phyloP scores from a whole-genome alignment of 2,888 invertebrate genomes.

The Phragmatobia fuliginosa region DNA sequence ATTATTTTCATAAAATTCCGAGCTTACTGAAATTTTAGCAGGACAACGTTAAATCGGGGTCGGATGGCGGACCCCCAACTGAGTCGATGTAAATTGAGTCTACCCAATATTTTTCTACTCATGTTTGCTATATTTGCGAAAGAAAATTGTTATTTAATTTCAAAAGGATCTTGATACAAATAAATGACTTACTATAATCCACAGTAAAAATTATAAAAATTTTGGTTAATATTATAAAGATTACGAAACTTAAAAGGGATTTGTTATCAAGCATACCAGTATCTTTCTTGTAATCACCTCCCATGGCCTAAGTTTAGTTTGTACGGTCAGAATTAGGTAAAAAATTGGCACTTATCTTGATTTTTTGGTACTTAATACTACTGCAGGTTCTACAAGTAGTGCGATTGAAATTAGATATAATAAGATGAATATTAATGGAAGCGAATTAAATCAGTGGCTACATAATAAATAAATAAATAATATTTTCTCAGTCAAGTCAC shows the following conservation, averaged over 20 bases:
- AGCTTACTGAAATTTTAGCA: not conserved
- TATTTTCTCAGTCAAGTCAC: no score
- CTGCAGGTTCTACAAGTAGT: no score
- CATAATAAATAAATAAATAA: no score
- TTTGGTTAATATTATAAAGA: not conserved
- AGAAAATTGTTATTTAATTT: not conserved
- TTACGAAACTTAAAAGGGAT: not conserved
- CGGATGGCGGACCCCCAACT: no score
- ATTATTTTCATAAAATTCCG: not conserved
- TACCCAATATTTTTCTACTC: not conserved
- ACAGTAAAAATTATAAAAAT: not conserved
- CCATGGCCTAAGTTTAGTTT: not conserved
- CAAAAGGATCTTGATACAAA: not conserved
- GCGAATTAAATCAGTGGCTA: no score
- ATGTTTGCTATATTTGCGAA: no score
- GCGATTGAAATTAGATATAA: not conserved
- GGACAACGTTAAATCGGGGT: not conserved
- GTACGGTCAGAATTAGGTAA: not conserved
- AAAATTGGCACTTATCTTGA: not conserved
- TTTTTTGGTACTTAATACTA: no score
- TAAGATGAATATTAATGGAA: not conserved
- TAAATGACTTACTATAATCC: not conserved
- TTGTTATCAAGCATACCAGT: not conserved
- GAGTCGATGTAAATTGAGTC: no score
- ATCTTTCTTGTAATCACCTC: not conserved